These are phyloP conservation scores for Gastracanthus pulcherrimus DNA, from an alignment of 2,888 invertebrate species.

Conservation along the genomic window DNA sequence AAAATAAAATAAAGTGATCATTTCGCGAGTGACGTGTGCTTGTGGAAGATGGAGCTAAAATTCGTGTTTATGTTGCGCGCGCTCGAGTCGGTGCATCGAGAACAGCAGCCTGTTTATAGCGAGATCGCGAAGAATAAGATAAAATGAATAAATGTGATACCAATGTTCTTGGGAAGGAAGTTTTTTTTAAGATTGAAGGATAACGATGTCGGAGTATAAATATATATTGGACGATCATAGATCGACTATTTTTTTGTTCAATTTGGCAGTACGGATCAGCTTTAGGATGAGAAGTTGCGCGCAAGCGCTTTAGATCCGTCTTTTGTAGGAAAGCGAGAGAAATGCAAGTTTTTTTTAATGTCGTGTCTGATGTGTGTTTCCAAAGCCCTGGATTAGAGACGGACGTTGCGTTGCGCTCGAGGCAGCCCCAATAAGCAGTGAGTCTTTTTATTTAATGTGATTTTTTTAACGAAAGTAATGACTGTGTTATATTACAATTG, in stretches of 20 bases:
- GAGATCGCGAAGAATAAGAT: conserved; percentile 8
- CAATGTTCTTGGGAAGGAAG: background rate
- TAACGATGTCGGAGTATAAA: background rate
- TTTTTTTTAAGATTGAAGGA: conserved; percentile 10
- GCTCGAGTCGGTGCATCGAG: background rate
- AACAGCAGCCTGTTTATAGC: background rate
- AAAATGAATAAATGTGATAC: conserved; percentile 13
- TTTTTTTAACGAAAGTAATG: conserved; percentile 27
- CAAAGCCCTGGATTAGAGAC: conserved; percentile 68
- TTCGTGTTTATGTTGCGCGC: conserved; percentile 2
- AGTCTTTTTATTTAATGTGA: conserved; percentile 64
- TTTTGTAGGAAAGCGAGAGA: conserved; percentile 53
- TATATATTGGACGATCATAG: conserved; percentile 2
- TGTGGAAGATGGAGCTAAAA: conserved; percentile 17
- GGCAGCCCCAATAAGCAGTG: conserved; percentile 69
- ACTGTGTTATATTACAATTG: conserved; percentile 22
- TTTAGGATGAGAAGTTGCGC: too few relatives aligned
- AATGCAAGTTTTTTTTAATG: conserved; percentile 61
- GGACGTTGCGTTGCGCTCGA: conserved; percentile 67
- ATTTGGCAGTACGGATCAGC: background rate
- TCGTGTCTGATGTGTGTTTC: conserved; percentile 73
- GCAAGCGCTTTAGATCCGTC: too few relatives aligned
- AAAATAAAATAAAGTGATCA: background rate
- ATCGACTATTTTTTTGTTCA: background rate
- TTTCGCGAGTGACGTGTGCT: too few relatives aligned